Base-by-base conservation (phyloP, 2,888 invertebrate genomes). In the Agonopterix alstromeriana region DNA sequence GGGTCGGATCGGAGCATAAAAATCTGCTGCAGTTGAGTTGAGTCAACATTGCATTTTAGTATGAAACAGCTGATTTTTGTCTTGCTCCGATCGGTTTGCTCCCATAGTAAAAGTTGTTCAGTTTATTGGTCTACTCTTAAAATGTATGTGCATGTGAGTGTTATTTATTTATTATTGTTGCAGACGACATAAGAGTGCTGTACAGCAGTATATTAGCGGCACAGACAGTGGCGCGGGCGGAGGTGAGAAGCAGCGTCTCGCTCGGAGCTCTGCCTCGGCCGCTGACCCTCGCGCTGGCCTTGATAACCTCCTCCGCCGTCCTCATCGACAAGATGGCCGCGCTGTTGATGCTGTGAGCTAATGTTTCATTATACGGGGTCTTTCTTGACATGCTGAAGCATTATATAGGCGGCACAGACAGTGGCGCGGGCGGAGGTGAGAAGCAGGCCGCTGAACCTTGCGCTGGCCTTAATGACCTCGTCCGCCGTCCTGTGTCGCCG, bases 291-390 rank as follows among this genome's bases (percentile, higher is more conserved):
- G 57, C 62, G 43, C 52, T 65, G 54, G 58, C 67, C 51, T 70
- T 54, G 60, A 67, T 48, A 35, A 4, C 53, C 8, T 47, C 56
- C 8, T 74, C 80, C 1, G 74, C 79, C 0, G 57, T 55, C 0
- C 46, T 71, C 7, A 47, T 79, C 0, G 83, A 86, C 43, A 58
- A 48, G 11, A 48, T 73, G 35, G 77, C 77, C 0, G 65, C 51
- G 0, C 68, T 83, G 2, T 56, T 84, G 50, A 62, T 79, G 50
- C 47, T 72, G 85, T 85, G 38, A 72, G 78, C 65, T 10, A 45
- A 48, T 35, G 10, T 8, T 44, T 12, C 4, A 43, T 42, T 12
- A 42, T 7, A 27, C 17, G 17, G 17, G 17, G 3, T 7, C 38
- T n/a, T 5, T 38, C n/a, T 9, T 3, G 3, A 38, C 5, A 38